phyloP scores from a whole-genome alignment of 35 echinoderm and acorn worm genomes.

The Amphiura filiformis region DNA sequence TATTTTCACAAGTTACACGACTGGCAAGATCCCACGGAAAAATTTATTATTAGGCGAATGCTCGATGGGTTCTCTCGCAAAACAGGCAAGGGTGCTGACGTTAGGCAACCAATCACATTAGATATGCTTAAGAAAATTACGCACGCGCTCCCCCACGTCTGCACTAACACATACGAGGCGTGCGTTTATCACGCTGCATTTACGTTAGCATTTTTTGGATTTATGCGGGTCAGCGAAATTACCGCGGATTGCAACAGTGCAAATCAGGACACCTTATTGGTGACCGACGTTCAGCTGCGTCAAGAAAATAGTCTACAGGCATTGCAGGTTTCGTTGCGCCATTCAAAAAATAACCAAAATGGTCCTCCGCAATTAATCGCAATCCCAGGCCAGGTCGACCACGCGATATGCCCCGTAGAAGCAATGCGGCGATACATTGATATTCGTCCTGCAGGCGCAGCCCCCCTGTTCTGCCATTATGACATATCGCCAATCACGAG shows the following conservation, averaged over 20 bases:
- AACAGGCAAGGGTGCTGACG: neutral
- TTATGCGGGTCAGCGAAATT: neutral
- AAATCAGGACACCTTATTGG: neutral
- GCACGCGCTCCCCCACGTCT: neutral
- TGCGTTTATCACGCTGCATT: neutral
- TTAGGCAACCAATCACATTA: neutral
- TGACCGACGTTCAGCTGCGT: no score
- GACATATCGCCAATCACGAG: neutral
- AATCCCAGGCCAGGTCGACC: neutral
- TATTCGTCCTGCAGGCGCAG: neutral
- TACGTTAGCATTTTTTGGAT: constrained; percentile 21
- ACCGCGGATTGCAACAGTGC: neutral
- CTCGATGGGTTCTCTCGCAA: neutral
- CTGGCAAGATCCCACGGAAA: neutral
- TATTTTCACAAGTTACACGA: neutral
- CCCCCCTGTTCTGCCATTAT: constrained; percentile 18
- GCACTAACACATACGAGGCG: neutral
- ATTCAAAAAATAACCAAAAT: constrained; percentile 9
- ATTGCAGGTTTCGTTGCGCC: neutral
- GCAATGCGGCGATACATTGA: neutral
- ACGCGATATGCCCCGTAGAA: neutral
- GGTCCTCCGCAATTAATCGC: neutral
- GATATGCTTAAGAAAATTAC: neutral
- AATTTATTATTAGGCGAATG: neutral
- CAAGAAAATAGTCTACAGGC: no score